These are phyloP conservation scores for Serilophus lunatus DNA, from an alignment of 2,113 vertebrate species.

Conservation along the genomic window DNA sequence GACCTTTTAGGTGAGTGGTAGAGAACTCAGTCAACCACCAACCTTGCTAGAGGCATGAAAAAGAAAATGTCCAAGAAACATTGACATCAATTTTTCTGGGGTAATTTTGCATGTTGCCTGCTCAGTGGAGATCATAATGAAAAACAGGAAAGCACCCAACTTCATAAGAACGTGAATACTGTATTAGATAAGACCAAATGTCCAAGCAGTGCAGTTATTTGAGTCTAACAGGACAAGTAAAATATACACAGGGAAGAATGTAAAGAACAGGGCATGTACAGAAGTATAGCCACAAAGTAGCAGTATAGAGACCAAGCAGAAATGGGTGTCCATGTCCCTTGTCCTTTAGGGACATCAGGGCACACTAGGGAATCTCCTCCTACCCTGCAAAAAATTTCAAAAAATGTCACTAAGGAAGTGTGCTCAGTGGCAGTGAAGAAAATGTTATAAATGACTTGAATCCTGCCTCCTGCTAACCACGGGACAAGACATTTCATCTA, in stretches of 20 bases:
- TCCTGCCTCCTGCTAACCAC: background rate
- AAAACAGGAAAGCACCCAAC: background rate
- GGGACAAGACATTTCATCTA: background rate
- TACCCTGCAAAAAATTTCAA: too few species aligned
- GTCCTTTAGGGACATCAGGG: background rate
- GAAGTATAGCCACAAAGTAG: background rate
- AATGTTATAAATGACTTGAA: background rate
- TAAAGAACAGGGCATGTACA: background rate
- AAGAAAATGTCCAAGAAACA: background rate
- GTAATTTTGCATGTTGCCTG: background rate
- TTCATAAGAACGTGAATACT: background rate
- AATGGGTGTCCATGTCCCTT: accelerated
- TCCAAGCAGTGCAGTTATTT: background rate
- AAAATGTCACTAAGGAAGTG: background rate
- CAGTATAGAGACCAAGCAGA: background rate
- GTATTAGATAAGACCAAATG: background rate
- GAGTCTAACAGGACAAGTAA: background rate
- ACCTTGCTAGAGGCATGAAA: background rate
- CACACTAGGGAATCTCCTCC: background rate
- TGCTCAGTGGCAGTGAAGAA: background rate
- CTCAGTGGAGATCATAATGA: background rate
- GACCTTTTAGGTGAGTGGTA: background rate
- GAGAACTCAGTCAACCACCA: background rate
- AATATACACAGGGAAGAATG: background rate
- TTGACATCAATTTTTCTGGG: background rate